Percentiles rank a stretch among this genome's conserved stretches.
These are phyloP conservation scores for Mirounga angustirostris DNA, from an alignment of 2,113 vertebrate species.

Conservation along the genomic window DNA sequence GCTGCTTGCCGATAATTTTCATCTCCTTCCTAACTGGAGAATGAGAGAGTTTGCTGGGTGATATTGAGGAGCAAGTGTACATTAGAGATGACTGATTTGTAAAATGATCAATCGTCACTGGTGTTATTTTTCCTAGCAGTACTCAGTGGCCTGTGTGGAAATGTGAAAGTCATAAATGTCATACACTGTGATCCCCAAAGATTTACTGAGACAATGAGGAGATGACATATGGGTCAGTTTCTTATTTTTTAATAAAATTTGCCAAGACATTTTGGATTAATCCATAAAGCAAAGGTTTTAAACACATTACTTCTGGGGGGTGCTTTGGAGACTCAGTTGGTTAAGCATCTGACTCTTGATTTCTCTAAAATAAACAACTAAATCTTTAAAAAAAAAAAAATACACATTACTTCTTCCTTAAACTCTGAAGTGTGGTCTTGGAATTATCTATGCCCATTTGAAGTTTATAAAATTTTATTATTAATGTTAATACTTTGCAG, in stretches of 20 bases:
- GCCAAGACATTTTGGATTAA: not conserved
- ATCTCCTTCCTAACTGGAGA: not conserved
- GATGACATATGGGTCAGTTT: not conserved
- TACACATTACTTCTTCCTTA: not conserved
- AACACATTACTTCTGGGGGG: not conserved
- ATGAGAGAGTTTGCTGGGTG: not conserved
- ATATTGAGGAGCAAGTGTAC: not conserved
- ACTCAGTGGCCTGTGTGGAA: not conserved
- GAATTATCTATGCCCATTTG: not conserved
- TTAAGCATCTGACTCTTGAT: not conserved
- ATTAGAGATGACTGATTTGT: not conserved
- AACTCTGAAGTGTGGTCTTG: not conserved
- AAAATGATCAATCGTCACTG: not conserved
- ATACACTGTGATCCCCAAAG: not conserved
- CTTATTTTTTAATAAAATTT: conserved; percentile 47
- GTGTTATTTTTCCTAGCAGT: not conserved
- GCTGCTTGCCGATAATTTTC: not conserved
- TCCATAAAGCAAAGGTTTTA: not conserved
- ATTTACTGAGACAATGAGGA: not conserved
- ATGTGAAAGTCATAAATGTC: not conserved
- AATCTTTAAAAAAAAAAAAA: not conserved
- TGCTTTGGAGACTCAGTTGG: not conserved
- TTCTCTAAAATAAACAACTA: not conserved
- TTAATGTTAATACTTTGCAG: not conserved
- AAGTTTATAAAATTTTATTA: conserved; percentile 9